phyloP scores from a whole-genome alignment of 2,113 vertebrate species.

The Eudyptes chrysolophus region DNA sequence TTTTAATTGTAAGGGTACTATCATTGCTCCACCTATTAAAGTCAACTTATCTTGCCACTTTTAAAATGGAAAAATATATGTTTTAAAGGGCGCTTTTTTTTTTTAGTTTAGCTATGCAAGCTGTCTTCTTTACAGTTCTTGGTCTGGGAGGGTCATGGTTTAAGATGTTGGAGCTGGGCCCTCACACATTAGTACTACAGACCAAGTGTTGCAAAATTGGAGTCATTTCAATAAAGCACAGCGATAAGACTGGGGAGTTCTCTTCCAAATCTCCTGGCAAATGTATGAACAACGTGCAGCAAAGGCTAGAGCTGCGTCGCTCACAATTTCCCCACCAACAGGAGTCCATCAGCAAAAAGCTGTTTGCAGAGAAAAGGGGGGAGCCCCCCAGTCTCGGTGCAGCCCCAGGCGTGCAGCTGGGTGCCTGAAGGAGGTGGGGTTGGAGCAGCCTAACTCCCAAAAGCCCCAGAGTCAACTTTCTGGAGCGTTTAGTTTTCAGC shows the following conservation, averaged over 20 bases:
- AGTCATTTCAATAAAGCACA: background rate
- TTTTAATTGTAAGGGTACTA: background rate
- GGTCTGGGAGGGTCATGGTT: background rate
- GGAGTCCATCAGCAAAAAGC: background rate
- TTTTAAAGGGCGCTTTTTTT: background rate
- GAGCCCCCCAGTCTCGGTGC: background rate
- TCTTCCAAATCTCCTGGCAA: background rate
- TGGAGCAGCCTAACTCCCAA: background rate
- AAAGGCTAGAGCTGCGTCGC: background rate
- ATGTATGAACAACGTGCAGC: background rate
- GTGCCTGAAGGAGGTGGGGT: background rate
- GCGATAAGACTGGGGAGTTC: background rate
- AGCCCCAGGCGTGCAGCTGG: rapidly evolving
- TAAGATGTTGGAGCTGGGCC: background rate
- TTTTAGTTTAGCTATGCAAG: background rate
- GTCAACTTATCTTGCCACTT: background rate
- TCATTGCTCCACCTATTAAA: background rate
- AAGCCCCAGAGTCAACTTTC: background rate
- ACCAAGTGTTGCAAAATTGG: background rate
- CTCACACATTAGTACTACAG: background rate
- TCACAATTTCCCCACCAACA: background rate
- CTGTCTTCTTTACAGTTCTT: background rate
- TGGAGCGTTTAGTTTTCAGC: background rate
- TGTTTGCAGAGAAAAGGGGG: background rate
- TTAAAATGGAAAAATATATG: background rate